Conservation (phyloP, 1,140 invertebrate genomes). For the Apis florea region DNA sequence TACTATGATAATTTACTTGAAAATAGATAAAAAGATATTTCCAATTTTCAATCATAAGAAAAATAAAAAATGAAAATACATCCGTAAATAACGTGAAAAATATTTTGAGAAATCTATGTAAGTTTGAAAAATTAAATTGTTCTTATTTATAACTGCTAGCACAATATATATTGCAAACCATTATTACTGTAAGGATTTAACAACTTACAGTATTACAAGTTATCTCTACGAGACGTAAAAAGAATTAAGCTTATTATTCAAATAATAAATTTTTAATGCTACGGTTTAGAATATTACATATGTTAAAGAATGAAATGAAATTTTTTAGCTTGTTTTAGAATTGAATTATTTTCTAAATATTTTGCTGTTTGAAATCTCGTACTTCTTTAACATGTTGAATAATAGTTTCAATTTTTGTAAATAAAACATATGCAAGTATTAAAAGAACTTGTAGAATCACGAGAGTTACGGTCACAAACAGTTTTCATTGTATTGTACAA, state of each 20-base stretch:
- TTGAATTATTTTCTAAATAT: slow-evolving; percentile 9
- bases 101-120: slow-evolving; percentile 30
- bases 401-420: slow-evolving; percentile 56
- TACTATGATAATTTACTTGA: background rate
- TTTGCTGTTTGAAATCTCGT: slow-evolving; percentile 6
- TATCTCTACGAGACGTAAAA: slow-evolving; percentile 31
- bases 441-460: slow-evolving; percentile 34
- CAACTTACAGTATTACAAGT: slow-evolving; percentile 26
- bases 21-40: slow-evolving; percentile 8
- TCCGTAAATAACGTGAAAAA: slow-evolving; percentile 18
- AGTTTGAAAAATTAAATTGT: slow-evolving; percentile 45
- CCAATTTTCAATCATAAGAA: background rate
- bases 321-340: slow-evolving; percentile 22
- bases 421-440: slow-evolving; percentile 50
- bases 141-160: slow-evolving; percentile 50
- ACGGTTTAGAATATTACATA: background rate
- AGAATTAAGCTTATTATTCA: slow-evolving; percentile 2
- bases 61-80: background rate
- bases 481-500: slow-evolving; percentile 61
- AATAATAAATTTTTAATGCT: background rate
- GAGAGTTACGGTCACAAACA: slow-evolving; percentile 35
- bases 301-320: slow-evolving; percentile 7
- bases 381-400: slow-evolving; percentile 27
- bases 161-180: slow-evolving; percentile 38
- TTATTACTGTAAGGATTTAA: slow-evolving; percentile 12